Conservation (phyloP, 2,113 vertebrate genomes). For the Pitta sordida region DNA sequence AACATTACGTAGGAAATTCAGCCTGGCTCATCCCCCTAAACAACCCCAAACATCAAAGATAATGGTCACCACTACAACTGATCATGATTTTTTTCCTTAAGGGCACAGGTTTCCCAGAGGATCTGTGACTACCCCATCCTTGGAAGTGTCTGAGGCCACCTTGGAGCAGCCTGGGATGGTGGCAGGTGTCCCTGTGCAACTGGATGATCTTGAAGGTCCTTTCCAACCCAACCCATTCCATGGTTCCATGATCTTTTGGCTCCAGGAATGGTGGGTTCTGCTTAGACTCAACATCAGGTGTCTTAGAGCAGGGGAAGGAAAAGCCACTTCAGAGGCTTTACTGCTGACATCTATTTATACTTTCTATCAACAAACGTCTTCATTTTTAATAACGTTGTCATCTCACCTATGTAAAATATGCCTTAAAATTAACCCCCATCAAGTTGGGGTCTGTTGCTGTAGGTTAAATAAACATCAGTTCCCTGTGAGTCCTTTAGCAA, state of each 20-base stretch:
- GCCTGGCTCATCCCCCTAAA: background rate
- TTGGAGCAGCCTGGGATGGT: too few species aligned
- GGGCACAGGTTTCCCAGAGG: too few species aligned
- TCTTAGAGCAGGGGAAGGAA: background rate
- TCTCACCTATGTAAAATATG: constrained; percentile 4
- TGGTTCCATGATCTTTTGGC: background rate
- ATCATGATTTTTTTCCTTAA: fast-evolving
- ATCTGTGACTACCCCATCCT: too few species aligned
- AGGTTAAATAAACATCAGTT: constrained; percentile 23
- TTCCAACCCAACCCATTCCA: background rate
- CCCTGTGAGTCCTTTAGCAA: background rate
- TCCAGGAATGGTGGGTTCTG: background rate
- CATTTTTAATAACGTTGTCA: constrained; percentile 8
- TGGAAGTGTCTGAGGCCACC: too few species aligned
- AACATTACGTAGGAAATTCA: background rate
- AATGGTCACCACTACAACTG: fast-evolving
- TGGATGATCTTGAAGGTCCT: background rate
- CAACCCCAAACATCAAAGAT: background rate
- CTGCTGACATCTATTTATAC: background rate
- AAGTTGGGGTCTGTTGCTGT: background rate
- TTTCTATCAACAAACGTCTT: background rate
- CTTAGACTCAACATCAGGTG: background rate
- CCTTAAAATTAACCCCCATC: background rate
- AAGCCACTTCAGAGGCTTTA: background rate
- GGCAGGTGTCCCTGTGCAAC: background rate